Conservation (phyloP, 2,113 vertebrate genomes). For the Caretta caretta region DNA sequence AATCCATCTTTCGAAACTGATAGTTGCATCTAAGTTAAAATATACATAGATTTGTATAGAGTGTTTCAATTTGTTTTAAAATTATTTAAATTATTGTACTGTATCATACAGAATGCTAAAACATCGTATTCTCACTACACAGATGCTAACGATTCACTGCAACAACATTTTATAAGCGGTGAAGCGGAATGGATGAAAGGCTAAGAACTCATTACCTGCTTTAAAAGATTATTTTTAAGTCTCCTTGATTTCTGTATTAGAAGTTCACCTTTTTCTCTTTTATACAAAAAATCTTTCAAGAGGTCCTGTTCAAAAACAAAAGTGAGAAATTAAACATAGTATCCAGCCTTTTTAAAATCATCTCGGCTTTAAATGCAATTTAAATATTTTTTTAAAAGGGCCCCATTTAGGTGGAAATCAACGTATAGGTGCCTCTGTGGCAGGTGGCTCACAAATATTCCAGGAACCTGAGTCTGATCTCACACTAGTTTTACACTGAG, state of each 20-base stretch:
- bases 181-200: accelerated
- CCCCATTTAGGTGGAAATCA: not conserved
- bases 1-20: slow-evolving; percentile 81
- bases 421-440: not conserved
- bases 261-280: slow-evolving; percentile 86
- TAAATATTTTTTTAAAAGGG: not conserved
- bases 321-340: not conserved
- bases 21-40: slow-evolving; percentile 80
- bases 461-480: not conserved
- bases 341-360: accelerated
- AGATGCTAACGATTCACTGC: too few species aligned
- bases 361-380: accelerated
- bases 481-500: not conserved
- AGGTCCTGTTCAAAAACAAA: slow-evolving; percentile 77
- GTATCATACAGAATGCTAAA: not conserved
- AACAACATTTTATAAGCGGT: accelerated
- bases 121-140: accelerated
- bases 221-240: slow-evolving; percentile 82
- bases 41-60: accelerated
- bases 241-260: slow-evolving; percentile 81
- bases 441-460: not conserved
- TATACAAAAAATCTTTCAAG: slow-evolving; percentile 83
- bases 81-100: not conserved
- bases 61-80: not conserved
- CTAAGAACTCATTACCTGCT: slow-evolving; percentile 77